Evolutionary conservation across 1,140 invertebrate species (phyloP), one percentile per base, ranked within the genome.

Genomic region (Patella vulgata): DNA sequence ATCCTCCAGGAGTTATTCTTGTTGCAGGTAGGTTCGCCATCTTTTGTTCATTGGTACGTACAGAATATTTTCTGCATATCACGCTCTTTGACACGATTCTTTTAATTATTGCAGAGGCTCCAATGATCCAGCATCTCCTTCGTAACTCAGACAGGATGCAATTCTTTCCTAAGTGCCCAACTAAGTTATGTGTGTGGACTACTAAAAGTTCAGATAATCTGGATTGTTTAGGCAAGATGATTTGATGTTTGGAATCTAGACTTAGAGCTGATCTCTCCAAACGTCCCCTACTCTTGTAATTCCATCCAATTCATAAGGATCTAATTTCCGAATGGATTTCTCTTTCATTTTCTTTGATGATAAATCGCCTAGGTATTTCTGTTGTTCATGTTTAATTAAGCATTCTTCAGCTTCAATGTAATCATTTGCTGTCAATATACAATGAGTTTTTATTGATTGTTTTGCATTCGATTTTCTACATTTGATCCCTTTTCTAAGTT

Each of bases 221-320:
- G 31, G 54, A 27, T 3, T 47, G 17, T 43, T 62, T 66, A 14
- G 58, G 63, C 19, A 70, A 44, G 40, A 70, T 58, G n/a, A 59
- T 31, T 23, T 58, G 68, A 56, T 66, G 54, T 42, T 66, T 70
- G 9, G 11, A 40, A 17, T 59, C 40, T 14, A 31, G 30, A 17
- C 31, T 25, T 25, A 62, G 59, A 27, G 21, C 28, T 25, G 44
- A 19, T 46, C 27, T 28, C 3, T 33, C 9, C 27, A 57, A 48
- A 31, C 68, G 19, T 12, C 64, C 68, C 59, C 58, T 40, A 67
- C 64, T 28, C 56, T 46, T 2, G 67, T 12, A 11, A 70, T 17
- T 12, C 51, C 59, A 28, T 58, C 30, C 21, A n/a, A n/a, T n/a
- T n/a, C n/a, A n/a, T n/a, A n/a, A n/a, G n/a, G n/a, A n/a, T n/a